Percentiles rank a stretch among this genome's conserved stretches.
Conservation (phyloP, 2,888 invertebrate genomes). For the Noctua janthina region DNA sequence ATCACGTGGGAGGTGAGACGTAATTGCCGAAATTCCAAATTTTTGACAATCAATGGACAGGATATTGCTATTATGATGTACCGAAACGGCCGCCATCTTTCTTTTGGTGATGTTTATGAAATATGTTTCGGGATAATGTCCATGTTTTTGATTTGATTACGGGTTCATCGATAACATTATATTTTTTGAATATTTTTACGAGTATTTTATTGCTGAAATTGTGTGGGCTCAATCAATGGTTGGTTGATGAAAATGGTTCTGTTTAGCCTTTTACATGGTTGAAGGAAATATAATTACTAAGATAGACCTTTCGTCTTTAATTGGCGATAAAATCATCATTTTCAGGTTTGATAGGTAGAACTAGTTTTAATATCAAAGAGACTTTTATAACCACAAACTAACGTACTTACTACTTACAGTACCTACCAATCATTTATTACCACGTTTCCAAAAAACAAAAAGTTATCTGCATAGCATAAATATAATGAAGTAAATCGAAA, state of each 20-base stretch:
- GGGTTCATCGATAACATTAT: constrained; percentile 42
- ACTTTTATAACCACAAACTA: background rate
- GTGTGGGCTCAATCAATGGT: constrained; percentile 37
- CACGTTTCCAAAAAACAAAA: background rate
- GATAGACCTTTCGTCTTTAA: background rate
- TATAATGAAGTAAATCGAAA: background rate
- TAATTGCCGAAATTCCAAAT: constrained; percentile 90
- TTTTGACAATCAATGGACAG: constrained; percentile 90
- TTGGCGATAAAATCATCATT: background rate
- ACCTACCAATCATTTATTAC: background rate
- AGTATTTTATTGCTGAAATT: constrained; percentile 58
- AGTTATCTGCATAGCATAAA: background rate
- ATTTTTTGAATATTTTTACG: constrained; percentile 51
- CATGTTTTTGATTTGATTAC: constrained; percentile 66
- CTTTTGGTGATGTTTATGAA: constrained; percentile 73
- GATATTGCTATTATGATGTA: constrained; percentile 89
- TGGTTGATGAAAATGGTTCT: constrained; percentile 9
- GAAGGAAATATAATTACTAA: constrained; percentile 14
- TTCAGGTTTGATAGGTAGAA: too few relatives aligned
- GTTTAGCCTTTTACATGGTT: background rate
- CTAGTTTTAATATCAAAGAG: background rate
- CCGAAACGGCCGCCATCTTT: constrained; percentile 73
- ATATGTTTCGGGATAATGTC: constrained; percentile 71
- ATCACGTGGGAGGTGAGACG: constrained; percentile 89
- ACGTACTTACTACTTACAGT: background rate